A percentile compares a stretch with the other conserved stretches of the same genome.
phyloP scores from a whole-genome alignment of 2,113 vertebrate genomes.

The Petroica traversi region DNA sequence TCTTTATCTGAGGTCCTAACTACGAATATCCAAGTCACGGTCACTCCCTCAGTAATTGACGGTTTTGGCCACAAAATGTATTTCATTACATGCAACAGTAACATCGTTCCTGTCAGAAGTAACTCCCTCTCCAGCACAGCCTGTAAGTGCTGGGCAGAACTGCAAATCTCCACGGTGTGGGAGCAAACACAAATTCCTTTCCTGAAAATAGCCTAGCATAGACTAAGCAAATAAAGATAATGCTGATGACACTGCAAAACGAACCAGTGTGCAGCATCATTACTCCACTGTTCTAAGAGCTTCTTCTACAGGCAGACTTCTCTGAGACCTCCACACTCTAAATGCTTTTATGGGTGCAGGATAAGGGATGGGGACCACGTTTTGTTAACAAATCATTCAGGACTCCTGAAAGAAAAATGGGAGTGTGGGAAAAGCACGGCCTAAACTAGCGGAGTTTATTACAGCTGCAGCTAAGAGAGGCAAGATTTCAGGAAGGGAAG shows the following conservation, averaged over 20 bases:
- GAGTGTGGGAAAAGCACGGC: not conserved
- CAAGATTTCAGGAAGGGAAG: not conserved
- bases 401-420: not conserved
- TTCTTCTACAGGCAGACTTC: not conserved
- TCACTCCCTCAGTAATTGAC: not conserved
- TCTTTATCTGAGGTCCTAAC: not conserved
- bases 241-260: not conserved
- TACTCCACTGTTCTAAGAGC: not conserved
- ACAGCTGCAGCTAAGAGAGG: not conserved
- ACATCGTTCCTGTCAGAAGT: rapidly evolving
- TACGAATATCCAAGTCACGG: not conserved
- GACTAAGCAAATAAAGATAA: not conserved
- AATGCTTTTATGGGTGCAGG: not conserved
- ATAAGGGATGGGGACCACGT: not conserved
- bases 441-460: not conserved
- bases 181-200: not conserved
- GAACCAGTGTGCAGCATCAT: rapidly evolving
- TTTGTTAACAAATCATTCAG: not conserved
- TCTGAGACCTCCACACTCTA: not conserved
- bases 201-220: not conserved
- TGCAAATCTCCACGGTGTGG: not conserved
- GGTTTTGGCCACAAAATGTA: not conserved
- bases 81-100: not conserved
- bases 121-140: not conserved
- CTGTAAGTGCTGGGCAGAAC: not conserved